Base-by-base conservation (phyloP, 2,888 invertebrate genomes). In the Elegia similella region DNA sequence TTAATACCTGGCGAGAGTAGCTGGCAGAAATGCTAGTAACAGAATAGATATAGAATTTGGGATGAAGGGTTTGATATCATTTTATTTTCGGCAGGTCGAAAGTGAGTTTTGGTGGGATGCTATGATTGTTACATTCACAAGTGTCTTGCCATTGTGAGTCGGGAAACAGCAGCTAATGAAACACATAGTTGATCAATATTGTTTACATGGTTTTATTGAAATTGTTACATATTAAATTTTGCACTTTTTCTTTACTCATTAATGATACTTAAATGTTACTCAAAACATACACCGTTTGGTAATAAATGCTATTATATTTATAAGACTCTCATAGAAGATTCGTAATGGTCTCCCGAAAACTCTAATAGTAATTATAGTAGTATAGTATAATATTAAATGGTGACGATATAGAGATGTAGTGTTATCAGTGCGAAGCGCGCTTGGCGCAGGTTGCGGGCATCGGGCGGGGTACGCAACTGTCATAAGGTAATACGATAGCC, bases 171-270 rank as follows among this genome's bases (percentile, higher is more conserved):
- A 76, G 79, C 50, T 2, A 78, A 66, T 70, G 82, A 86, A 81
- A 78, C 60, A 75, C 70, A 57, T 62, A 59, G 62, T 78, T 82
- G 77, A 86, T 86, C 80, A 80, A 82, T 86, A 85, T 81, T 83
- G 88, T 88, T 87, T 89, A 88, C 83, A 88, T 83, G 82, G 82
- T 88, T 89, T 89, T 89, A 88, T 89, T 90, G 86, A 88, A 88
- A 85, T 83, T 84, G 81, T 87, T 89, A 90, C 89, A 90, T 88
- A 85, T 78, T 87, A 85, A 91, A 88, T 89, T 91, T 91, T 91
- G 90, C 89, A 90, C 90, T 90, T 87, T 84, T 80, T 78, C 74
- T 82, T 88, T 86, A 86, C 74, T 84, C 80, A 76, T 83, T 79
- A 84, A 84, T 76, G 81, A 80, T 83, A 83, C 85, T 85, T 88